Evolutionary conservation across 2,113 vertebrate genomes (phyloP).

Genomic region (Poicephalus meyeri): DNA sequence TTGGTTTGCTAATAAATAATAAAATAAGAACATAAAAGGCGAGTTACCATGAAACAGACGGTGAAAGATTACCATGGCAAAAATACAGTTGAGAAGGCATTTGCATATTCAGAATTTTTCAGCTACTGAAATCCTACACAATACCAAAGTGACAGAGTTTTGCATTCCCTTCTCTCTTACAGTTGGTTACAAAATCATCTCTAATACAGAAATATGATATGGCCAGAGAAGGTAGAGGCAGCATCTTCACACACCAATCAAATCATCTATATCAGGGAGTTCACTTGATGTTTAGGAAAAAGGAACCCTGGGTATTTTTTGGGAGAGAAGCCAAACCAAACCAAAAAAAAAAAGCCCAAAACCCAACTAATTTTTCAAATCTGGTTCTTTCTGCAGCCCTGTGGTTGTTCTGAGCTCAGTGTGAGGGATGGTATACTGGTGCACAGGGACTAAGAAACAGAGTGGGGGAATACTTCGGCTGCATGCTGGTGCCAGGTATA

Average conservation of each 20-base stretch:
- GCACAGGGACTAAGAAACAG: background rate
- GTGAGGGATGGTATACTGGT: background rate
- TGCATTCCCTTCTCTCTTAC: background rate
- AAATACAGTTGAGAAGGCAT: background rate
- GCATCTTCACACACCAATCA: background rate
- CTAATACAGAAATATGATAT: background rate
- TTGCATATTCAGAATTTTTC: conserved; percentile 7
- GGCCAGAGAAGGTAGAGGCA: background rate
- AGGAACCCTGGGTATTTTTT: background rate
- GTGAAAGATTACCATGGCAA: background rate
- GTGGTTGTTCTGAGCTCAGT: background rate
- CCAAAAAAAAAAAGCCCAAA: background rate
- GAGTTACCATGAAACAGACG: background rate
- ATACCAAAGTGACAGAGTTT: background rate
- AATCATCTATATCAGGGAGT: background rate
- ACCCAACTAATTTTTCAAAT: background rate
- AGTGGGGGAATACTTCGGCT: background rate
- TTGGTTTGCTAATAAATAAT: background rate
- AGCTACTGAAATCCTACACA: background rate
- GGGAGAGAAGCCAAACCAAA: background rate
- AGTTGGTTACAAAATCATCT: background rate
- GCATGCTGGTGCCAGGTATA: background rate
- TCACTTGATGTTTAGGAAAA: background rate
- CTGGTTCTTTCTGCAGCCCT: background rate
- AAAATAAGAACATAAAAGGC: background rate